Evolutionary conservation across 2,797 vertebrate species (phyloP).

Genomic region (Anniella stebbinsi): DNA sequence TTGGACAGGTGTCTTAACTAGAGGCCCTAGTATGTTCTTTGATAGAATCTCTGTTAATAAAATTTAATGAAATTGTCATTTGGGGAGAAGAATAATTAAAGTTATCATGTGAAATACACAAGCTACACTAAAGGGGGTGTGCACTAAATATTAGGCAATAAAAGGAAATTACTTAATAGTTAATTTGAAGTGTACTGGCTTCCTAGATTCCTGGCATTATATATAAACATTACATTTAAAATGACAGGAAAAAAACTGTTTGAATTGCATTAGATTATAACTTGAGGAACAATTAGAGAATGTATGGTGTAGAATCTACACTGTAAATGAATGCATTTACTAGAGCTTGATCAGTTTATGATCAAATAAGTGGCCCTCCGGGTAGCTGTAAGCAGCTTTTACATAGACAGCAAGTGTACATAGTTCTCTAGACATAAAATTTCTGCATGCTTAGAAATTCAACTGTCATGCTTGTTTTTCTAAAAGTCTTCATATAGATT

Average conservation of each 20-base stretch:
- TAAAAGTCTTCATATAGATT: background rate
- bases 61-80: background rate
- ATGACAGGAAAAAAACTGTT: background rate
- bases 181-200: background rate
- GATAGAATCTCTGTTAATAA: background rate
- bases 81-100: background rate
- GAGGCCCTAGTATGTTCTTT: background rate
- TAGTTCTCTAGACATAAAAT: background rate
- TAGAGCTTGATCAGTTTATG: background rate
- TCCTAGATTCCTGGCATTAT: background rate
- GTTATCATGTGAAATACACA: background rate
- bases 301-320: background rate
- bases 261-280: background rate
- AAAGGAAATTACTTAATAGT: background rate
- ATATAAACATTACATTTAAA: background rate
- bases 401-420: background rate
- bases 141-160: background rate
- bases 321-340: too few species aligned
- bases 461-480: background rate
- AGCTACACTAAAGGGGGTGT: background rate
- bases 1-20: background rate
- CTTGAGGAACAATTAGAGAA: background rate
- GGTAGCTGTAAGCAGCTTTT: background rate
- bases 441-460: background rate
- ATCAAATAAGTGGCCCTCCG: background rate